A percentile compares a stretch with the other conserved stretches of the same genome.
phyloP scores from a whole-genome alignment of 2,797 vertebrate species.

The Harpagifer antarcticus region DNA sequence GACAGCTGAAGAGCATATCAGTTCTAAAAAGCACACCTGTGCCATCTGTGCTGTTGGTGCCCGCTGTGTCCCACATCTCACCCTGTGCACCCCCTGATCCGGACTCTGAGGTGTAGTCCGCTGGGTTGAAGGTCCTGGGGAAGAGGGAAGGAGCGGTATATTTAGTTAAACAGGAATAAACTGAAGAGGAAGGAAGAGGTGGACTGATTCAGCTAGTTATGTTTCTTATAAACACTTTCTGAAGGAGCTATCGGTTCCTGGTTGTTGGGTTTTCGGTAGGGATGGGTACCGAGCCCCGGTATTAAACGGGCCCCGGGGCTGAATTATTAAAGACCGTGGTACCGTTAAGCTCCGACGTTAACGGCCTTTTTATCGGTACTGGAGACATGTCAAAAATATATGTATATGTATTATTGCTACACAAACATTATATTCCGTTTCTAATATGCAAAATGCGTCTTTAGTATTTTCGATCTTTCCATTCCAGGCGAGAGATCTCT shows the following conservation, averaged over 20 bases:
- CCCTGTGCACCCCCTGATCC: constrained; percentile 87
- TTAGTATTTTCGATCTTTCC: too few relatives aligned
- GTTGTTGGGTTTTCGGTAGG: constrained; percentile 1
- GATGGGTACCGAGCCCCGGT: too few relatives aligned
- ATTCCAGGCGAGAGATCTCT: too few relatives aligned
- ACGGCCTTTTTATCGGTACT: too few relatives aligned
- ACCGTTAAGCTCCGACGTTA: too few relatives aligned
- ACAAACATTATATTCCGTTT: too few relatives aligned
- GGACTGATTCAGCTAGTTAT: not conserved
- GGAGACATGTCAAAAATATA: too few relatives aligned
- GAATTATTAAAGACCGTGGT: too few relatives aligned
- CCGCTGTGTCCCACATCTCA: constrained; percentile 89
- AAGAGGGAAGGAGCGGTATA: constrained; percentile 3
- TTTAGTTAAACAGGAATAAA: not conserved
- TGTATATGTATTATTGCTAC: too few relatives aligned
- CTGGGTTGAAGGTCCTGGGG: constrained; percentile 94
- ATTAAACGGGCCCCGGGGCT: too few relatives aligned
- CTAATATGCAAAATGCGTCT: too few relatives aligned
- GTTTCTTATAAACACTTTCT: not conserved
- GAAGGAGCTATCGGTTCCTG: not conserved
- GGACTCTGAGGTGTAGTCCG: constrained; percentile 91
- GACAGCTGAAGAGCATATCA: not conserved
- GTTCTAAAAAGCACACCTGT: constrained; percentile 82
- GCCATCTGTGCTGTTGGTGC: constrained; percentile 89
- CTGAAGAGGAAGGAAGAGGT: not conserved